Percentiles rank a stretch among this genome's conserved stretches.
These are phyloP conservation scores for Trachelus stipa DNA, from an alignment of 2,888 invertebrate genomes.

Conservation along the genomic window DNA sequence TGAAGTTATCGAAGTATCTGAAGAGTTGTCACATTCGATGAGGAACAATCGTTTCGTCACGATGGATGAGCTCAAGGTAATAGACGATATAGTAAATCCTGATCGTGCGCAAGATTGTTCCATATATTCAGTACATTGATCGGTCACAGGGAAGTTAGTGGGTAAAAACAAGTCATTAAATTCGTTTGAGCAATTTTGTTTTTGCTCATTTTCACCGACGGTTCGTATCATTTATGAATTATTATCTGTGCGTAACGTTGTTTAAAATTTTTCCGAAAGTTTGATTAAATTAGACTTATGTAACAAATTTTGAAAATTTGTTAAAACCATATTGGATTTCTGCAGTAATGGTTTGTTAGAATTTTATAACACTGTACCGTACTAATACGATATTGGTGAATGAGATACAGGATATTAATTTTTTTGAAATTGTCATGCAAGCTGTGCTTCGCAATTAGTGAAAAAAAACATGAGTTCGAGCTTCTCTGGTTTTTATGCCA, in stretches of 20 bases:
- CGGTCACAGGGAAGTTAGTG: not conserved
- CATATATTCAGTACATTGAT: not conserved
- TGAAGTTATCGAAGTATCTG: not conserved
- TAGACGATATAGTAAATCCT: not conserved
- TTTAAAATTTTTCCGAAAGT: too few relatives aligned
- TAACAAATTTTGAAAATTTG: too few relatives aligned
- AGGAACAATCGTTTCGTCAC: not conserved
- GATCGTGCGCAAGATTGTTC: not conserved
- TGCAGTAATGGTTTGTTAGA: not conserved
- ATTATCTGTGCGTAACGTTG: too few relatives aligned
- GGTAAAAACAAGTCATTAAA: not conserved
- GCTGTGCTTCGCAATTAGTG: too few relatives aligned
- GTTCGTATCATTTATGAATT: not conserved
- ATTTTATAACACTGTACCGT: not conserved
- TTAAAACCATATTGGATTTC: too few relatives aligned
- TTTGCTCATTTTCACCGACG: not conserved
- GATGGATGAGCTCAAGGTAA: not conserved
- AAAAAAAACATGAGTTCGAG: too few relatives aligned
- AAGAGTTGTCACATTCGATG: not conserved
- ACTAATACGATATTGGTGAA: not conserved
- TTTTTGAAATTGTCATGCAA: not conserved
- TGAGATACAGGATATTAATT: not conserved
- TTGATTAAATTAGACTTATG: too few relatives aligned
- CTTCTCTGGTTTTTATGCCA: not conserved
- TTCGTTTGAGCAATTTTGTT: not conserved